A percentile compares a stretch with the other conserved stretches of the same genome.
Conservation (phyloP, 2,888 invertebrate genomes). For the Vanessa cardui region DNA sequence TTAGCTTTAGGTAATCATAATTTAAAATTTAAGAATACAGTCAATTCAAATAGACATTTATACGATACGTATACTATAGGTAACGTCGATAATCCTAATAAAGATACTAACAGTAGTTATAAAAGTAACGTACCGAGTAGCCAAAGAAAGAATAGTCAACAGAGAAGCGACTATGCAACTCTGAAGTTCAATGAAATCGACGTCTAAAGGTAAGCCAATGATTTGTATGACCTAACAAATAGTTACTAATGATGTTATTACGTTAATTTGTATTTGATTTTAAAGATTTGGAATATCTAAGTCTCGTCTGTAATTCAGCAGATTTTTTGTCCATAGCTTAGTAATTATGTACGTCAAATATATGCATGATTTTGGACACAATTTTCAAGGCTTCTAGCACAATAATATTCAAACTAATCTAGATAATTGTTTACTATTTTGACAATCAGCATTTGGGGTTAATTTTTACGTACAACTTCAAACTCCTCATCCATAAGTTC, state of each 20-base stretch:
- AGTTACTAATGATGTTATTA: neutral
- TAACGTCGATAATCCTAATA: constrained; percentile 66
- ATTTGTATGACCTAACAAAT: neutral
- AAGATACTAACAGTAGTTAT: constrained; percentile 69
- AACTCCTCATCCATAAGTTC: no score
- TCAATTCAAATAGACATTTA: constrained; percentile 82
- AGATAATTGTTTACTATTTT: neutral
- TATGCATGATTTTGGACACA: neutral
- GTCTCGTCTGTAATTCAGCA: constrained; percentile 5
- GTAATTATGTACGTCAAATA: neutral
- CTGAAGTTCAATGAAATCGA: constrained; percentile 81
- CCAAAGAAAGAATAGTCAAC: constrained; percentile 61
- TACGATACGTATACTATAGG: constrained; percentile 80
- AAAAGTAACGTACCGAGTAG: constrained; percentile 67
- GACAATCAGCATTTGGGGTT: no score
- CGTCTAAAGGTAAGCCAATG: constrained; percentile 72
- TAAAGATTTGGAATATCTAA: neutral
- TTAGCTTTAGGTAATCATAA: constrained; percentile 82
- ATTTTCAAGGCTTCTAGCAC: neutral
- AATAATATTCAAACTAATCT: neutral
- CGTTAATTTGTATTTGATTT: neutral
- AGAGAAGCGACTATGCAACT: constrained; percentile 76
- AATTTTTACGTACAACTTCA: no score
- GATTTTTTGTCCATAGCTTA: neutral
- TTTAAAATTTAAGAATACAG: constrained; percentile 82